Conservation (phyloP, 2,888 invertebrate species). For the Fragum fragum region DNA sequence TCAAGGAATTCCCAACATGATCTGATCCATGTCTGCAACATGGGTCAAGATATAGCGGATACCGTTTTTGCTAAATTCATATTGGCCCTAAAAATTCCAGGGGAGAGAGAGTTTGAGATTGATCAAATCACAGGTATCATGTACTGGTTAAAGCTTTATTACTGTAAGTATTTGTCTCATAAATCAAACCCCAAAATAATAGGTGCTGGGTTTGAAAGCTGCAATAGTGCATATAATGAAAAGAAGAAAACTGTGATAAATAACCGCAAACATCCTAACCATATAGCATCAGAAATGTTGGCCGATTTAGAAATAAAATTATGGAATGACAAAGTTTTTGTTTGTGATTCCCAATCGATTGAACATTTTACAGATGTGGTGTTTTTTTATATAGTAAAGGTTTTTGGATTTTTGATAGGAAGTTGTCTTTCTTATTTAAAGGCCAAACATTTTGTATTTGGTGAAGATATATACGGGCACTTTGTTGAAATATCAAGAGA, state of each 20-base stretch:
- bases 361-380: background rate
- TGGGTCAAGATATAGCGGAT: too few species aligned
- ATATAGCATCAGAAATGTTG: background rate
- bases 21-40: too few species aligned
- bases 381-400: background rate
- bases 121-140: too few species aligned
- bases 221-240: background rate
- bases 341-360: background rate
- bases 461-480: background rate
- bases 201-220: background rate
- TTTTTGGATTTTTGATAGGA: background rate
- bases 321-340: background rate
- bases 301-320: background rate
- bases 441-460: background rate
- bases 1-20: too few species aligned
- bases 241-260: background rate
- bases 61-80: too few species aligned
- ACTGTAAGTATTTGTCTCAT: too few species aligned
- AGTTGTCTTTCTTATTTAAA: background rate
- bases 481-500: background rate
- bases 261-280: background rate
- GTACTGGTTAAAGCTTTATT: too few species aligned
- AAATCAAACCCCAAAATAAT: too few species aligned
- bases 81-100: too few species aligned
- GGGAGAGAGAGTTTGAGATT: too few species aligned